phyloP scores from a whole-genome alignment of 2,113 vertebrate genomes.

The Halichoerus grypus region DNA sequence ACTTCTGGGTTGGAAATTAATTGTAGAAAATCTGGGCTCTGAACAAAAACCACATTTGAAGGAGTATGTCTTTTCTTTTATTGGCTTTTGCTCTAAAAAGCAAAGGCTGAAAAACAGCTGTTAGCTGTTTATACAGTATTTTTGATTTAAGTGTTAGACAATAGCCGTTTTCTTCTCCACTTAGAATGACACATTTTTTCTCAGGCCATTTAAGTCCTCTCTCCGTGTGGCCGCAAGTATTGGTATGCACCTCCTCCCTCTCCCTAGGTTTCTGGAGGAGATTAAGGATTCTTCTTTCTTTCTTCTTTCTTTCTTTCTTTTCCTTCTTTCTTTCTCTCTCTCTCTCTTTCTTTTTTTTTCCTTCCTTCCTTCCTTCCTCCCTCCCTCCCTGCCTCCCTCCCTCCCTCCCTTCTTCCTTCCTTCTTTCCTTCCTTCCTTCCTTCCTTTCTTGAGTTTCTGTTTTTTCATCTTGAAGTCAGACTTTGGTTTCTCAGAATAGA shows the following conservation, averaged over 20 bases:
- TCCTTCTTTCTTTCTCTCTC: background rate
- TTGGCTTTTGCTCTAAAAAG: slow-evolving; percentile 67
- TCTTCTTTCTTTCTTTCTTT: background rate
- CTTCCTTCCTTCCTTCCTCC: background rate
- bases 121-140: slow-evolving; percentile 75
- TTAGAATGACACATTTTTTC: slow-evolving; percentile 60
- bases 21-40: slow-evolving; percentile 66
- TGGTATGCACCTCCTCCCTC: background rate
- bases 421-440: background rate
- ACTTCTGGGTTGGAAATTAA: slow-evolving; percentile 64
- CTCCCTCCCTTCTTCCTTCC: background rate
- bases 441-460: background rate
- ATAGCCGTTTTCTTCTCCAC: slow-evolving; percentile 78
- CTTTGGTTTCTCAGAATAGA: slow-evolving; percentile 19
- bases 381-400: too few species aligned
- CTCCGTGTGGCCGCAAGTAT: background rate
- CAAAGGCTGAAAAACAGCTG: slow-evolving; percentile 76
- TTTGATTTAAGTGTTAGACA: slow-evolving; percentile 75
- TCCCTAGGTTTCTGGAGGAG: slow-evolving; percentile 29
- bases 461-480: slow-evolving; percentile 16
- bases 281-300: background rate
- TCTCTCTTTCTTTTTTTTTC: background rate
- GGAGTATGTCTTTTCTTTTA: slow-evolving; percentile 51
- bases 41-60: slow-evolving; percentile 74
- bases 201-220: slow-evolving; percentile 36